Percentiles rank a stretch among this genome's conserved stretches.
These are phyloP conservation scores for Archips xylosteana DNA, from an alignment of 2,888 invertebrate genomes.

Conservation along the genomic window DNA sequence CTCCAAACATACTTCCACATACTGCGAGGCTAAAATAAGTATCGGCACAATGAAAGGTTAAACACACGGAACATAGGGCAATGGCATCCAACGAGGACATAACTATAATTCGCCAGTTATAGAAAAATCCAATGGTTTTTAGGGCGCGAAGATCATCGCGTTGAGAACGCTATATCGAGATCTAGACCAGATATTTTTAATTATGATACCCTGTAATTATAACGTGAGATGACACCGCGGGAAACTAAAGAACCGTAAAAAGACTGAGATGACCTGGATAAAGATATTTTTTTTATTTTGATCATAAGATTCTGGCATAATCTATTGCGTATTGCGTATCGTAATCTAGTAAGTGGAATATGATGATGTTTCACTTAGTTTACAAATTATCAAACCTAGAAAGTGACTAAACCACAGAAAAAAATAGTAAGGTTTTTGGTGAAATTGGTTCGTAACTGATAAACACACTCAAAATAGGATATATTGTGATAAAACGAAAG, in stretches of 20 bases:
- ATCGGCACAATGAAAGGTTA: constrained; percentile 43
- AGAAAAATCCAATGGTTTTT: constrained; percentile 60
- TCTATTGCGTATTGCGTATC: no score
- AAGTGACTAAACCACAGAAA: not conserved
- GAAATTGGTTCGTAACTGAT: not conserved
- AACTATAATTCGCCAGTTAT: constrained; percentile 42
- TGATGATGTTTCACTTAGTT: no score
- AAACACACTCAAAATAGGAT: constrained; percentile 8
- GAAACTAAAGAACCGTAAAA: constrained; percentile 40
- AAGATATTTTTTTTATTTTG: constrained; percentile 6
- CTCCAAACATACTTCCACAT: not conserved
- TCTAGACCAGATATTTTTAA: constrained; percentile 54
- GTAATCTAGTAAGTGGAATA: no score
- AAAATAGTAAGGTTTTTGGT: not conserved
- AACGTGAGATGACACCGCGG: constrained; percentile 52
- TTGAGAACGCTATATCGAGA: constrained; percentile 55
- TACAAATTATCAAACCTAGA: no score
- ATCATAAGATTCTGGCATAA: not conserved
- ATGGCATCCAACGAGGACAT: constrained; percentile 56
- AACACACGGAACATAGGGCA: constrained; percentile 51
- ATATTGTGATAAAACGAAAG: constrained; percentile 6
- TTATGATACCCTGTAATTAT: constrained; percentile 51
- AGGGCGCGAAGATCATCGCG: constrained; percentile 63
- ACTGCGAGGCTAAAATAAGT: constrained; percentile 22
- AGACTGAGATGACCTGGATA: constrained; percentile 38